Conservation (phyloP, 2,113 vertebrate species). For the Chaenogobius annularis region DNA sequence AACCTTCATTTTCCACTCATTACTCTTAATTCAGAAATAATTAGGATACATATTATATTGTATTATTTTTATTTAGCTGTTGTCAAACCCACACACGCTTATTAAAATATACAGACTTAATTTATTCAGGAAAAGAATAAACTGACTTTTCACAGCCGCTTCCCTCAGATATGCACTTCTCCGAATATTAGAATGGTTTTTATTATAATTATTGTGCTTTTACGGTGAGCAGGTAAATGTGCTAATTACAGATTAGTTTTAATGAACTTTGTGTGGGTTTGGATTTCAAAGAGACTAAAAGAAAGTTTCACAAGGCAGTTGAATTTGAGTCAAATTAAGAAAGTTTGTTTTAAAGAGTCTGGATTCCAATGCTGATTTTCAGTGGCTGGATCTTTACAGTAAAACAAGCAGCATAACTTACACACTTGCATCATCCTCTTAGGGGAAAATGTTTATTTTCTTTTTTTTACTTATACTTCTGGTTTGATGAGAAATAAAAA, state of each 20-base stretch:
- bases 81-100: neutral
- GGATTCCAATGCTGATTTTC: no score
- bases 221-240: neutral
- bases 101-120: neutral
- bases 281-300: neutral
- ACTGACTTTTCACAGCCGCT: neutral
- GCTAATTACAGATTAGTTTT: neutral
- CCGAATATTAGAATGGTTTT: neutral
- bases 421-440: no score
- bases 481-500: no score
- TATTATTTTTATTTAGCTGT: neutral
- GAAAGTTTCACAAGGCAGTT: neutral
- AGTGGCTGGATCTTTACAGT: no score
- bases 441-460: no score
- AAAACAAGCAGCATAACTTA: no score
- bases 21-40: conserved; percentile 1
- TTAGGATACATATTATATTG: neutral
- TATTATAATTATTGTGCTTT: neutral
- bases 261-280: neutral
- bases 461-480: no score
- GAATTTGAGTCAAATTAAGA: neutral
- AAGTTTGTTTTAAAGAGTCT: neutral
- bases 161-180: neutral
- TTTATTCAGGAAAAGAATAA: neutral
- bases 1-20: neutral